These are phyloP conservation scores for Enteromius radiatus DNA, from an alignment of 2,797 vertebrate species.

Conservation along the genomic window DNA sequence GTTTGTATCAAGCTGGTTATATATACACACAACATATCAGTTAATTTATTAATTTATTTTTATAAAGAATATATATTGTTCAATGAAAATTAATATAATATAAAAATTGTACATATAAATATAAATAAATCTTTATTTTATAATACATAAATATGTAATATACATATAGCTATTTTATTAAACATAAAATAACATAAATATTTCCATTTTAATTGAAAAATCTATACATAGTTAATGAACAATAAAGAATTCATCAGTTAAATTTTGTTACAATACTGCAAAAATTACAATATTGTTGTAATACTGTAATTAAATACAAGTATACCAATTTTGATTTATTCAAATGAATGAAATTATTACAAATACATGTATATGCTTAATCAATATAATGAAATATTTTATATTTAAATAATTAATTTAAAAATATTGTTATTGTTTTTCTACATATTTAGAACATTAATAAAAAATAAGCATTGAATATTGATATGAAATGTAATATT, in stretches of 20 bases:
- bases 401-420: background rate
- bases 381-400: background rate
- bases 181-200: background rate
- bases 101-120: background rate
- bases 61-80: background rate
- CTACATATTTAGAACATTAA: background rate
- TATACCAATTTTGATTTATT: background rate
- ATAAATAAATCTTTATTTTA: background rate
- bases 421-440: background rate
- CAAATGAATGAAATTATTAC: background rate
- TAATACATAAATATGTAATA: no score
- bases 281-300: background rate
- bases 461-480: background rate
- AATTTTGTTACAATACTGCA: background rate
- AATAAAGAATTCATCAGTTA: background rate
- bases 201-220: background rate
- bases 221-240: background rate
- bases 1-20: conserved; percentile 6
- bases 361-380: background rate
- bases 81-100: background rate
- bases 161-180: no score
- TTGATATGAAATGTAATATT: background rate
- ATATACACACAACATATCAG: background rate
- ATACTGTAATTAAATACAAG: background rate
- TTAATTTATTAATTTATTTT: background rate